These are phyloP conservation scores for Rugalucina vietnamica DNA, from an alignment of 2,888 invertebrate genomes.

Conservation along the genomic window DNA sequence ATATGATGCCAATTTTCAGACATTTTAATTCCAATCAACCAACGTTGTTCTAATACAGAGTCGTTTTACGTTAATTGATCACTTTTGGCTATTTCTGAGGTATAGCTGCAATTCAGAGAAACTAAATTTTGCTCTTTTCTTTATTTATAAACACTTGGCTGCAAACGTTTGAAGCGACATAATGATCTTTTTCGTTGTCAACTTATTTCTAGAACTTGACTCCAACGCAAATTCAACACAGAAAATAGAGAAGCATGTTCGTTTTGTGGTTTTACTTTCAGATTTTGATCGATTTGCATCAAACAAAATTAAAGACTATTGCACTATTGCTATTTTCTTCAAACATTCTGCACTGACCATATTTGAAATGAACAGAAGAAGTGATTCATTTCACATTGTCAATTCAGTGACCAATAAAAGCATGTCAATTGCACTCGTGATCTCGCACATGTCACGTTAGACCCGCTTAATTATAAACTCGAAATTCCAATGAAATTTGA, in stretches of 20 bases:
- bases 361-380: neutral
- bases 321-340: neutral
- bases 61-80: too few relatives aligned
- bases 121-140: too few relatives aligned
- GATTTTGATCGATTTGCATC: neutral
- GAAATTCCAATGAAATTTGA: conserved; percentile 4
- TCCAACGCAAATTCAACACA: too few relatives aligned
- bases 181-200: too few relatives aligned
- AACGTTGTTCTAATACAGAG: too few relatives aligned
- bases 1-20: neutral
- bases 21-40: neutral
- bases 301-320: conserved; percentile 1
- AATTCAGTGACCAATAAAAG: neutral
- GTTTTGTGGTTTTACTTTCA: neutral
- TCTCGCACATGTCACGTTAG: conserved; percentile 6
- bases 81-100: too few relatives aligned
- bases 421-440: conserved; percentile 4
- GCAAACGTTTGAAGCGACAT: too few relatives aligned
- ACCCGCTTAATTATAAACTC: conserved; percentile 4
- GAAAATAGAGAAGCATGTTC: too few relatives aligned
- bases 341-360: neutral
- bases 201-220: too few relatives aligned
- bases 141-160: too few relatives aligned
- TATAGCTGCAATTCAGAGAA: too few relatives aligned
- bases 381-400: conserved; percentile 2